phyloP scores from a whole-genome alignment of 2,797 vertebrate genomes.

The Diceros bicornis region DNA sequence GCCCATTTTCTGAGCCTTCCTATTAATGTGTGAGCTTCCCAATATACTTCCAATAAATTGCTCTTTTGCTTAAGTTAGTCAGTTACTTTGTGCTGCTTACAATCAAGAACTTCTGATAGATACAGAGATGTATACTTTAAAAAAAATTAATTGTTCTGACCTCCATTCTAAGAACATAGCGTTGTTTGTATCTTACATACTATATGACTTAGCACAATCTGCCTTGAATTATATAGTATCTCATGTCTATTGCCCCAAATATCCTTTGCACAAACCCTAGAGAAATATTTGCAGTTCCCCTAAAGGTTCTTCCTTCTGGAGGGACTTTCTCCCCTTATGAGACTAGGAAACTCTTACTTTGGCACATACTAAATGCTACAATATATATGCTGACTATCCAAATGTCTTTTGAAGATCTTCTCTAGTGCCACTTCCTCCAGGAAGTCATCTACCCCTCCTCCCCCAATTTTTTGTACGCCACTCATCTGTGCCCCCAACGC shows the following conservation, averaged over 20 bases:
- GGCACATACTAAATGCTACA: not conserved
- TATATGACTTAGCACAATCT: not conserved
- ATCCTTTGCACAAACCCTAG: not conserved
- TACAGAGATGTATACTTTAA: not conserved
- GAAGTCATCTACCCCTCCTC: not conserved
- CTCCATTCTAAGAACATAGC: not conserved
- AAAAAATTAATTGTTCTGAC: not conserved
- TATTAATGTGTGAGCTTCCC: not conserved
- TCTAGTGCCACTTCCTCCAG: not conserved
- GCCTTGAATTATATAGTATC: not conserved
- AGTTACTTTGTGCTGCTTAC: not conserved
- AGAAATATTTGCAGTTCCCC: not conserved
- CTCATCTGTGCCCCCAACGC: not conserved
- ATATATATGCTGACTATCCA: not conserved
- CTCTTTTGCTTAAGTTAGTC: constrained; percentile 4
- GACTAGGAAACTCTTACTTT: not conserved
- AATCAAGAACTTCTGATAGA: not conserved
- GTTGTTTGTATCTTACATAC: not conserved
- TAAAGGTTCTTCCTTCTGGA: not conserved
- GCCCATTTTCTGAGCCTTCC: not conserved
- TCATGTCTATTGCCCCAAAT: not conserved
- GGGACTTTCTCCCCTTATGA: not conserved
- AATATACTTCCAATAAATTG: not conserved
- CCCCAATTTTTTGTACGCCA: not conserved
- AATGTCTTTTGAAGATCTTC: not conserved